Conservation (phyloP, 2,888 invertebrate species). For the Adelphocoris suturalis region DNA sequence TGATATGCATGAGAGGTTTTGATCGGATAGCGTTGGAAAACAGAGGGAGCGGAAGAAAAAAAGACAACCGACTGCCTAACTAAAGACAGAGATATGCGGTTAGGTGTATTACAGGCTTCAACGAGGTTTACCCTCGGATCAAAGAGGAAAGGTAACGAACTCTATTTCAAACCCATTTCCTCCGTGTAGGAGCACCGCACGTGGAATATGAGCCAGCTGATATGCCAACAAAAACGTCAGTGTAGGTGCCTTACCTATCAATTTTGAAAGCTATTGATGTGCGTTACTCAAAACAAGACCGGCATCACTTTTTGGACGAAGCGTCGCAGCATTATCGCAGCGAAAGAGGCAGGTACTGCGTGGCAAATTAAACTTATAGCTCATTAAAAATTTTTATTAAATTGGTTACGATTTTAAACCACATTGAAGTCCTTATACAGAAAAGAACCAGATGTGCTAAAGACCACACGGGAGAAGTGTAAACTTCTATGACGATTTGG, state of each 20-base stretch:
- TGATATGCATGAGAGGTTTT: conserved; percentile 27
- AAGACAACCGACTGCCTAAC: conserved; percentile 8
- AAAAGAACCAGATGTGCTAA: too few relatives aligned
- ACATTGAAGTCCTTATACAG: too few relatives aligned
- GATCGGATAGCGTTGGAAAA: background rate
- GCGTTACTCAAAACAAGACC: too few relatives aligned
- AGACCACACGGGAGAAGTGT: too few relatives aligned
- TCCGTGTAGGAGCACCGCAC: too few relatives aligned
- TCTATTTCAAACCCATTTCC: conserved; percentile 4
- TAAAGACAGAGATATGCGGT: background rate
- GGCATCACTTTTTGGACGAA: too few relatives aligned
- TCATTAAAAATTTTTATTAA: too few relatives aligned
- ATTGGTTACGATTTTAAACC: too few relatives aligned
- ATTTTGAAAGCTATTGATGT: background rate
- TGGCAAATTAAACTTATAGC: too few relatives aligned
- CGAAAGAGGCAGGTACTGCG: too few relatives aligned
- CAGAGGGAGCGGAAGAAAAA: background rate
- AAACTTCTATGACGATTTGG: too few relatives aligned
- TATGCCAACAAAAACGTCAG: background rate
- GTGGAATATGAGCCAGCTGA: background rate
- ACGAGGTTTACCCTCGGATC: conserved; percentile 6
- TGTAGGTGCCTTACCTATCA: background rate
- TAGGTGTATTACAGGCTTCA: background rate
- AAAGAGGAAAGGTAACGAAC: conserved; percentile 45
- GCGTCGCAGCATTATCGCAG: too few relatives aligned